Conservation (phyloP, 2,888 invertebrate species). For the Acanthococcus lagerstroemiae region DNA sequence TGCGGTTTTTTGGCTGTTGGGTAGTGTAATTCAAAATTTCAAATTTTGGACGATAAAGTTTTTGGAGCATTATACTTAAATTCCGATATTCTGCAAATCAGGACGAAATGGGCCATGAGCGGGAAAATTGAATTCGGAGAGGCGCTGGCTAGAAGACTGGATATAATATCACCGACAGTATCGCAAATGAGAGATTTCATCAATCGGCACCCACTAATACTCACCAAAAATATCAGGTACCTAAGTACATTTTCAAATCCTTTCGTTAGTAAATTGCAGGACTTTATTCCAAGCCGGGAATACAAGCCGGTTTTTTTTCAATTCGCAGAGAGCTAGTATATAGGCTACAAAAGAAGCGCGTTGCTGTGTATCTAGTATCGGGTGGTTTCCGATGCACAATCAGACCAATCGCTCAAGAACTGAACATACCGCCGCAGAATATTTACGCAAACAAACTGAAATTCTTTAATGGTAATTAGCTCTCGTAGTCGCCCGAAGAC, state of each 20-base stretch:
- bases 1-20: too few species aligned
- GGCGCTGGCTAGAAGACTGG: conserved; percentile 68
- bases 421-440: conserved; percentile 67
- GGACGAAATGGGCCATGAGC: conserved; percentile 85
- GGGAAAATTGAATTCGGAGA: conserved; percentile 86
- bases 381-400: conserved; percentile 91
- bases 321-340: conserved; percentile 61
- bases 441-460: conserved; percentile 85
- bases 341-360: conserved; percentile 59
- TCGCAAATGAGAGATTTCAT: conserved; percentile 70
- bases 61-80: too few species aligned
- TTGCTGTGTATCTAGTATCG: conserved; percentile 81
- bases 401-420: conserved; percentile 68
- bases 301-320: too few species aligned
- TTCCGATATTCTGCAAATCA: too few species aligned
- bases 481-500: too few species aligned
- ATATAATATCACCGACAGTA: conserved; percentile 74
- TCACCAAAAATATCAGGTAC: conserved; percentile 75
- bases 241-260: conserved; percentile 37
- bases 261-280: neutral
- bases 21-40: too few species aligned
- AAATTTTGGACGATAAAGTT: too few species aligned
- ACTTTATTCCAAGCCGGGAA: neutral
- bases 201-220: conserved; percentile 58
- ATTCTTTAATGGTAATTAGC: conserved; percentile 64